Evolutionary conservation across 2,113 vertebrate genomes (phyloP).

Genomic region (Tachysurus vachellii): DNA sequence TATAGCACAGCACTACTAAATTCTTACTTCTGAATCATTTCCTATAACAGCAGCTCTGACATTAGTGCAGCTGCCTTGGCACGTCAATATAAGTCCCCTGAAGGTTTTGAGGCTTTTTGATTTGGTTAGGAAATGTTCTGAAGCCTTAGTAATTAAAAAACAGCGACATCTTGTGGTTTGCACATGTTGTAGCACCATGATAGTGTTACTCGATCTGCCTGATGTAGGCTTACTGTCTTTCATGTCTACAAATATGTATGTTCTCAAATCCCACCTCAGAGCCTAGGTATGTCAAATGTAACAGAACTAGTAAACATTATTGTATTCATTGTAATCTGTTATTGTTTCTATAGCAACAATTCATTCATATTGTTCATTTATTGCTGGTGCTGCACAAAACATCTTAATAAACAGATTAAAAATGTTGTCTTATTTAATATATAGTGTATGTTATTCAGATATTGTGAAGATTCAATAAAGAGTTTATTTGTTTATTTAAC

Average conservation of each 20-base stretch:
- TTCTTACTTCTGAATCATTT: not conserved
- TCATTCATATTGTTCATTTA: not conserved
- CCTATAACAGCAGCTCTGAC: not conserved
- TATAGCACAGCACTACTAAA: not conserved
- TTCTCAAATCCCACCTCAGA: not conserved
- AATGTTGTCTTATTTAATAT: not conserved
- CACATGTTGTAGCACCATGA: no score
- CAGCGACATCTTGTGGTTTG: not conserved
- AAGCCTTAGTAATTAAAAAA: not conserved
- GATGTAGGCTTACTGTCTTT: not conserved
- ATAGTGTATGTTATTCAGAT: not conserved
- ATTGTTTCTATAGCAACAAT: not conserved
- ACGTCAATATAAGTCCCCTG: not conserved
- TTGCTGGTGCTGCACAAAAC: not conserved
- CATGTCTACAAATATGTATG: not conserved
- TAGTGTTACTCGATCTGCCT: not conserved
- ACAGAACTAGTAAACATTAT: not conserved
- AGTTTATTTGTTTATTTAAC: not conserved
- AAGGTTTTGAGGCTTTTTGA: not conserved
- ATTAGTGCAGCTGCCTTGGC: not conserved
- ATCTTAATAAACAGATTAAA: not conserved
- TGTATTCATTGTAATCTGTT: not conserved
- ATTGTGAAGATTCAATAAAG: not conserved
- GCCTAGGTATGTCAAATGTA: not conserved
- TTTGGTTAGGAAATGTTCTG: not conserved